Evolutionary conservation across 2,113 vertebrate species (phyloP).

Genomic region (Petaurus breviceps): DNA sequence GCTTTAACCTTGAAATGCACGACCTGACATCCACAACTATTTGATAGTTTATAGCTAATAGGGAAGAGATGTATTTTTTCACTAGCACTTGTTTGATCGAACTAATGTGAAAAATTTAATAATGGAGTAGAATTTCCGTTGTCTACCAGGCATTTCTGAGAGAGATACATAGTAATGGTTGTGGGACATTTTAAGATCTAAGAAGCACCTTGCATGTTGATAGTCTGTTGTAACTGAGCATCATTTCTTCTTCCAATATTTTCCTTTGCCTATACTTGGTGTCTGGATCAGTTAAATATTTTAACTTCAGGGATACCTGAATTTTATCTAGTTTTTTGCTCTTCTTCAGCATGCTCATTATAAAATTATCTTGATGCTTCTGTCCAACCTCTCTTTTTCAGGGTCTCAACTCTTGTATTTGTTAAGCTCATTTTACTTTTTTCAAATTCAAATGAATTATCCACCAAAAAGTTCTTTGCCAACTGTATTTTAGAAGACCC

Average conservation of each 20-base stretch:
- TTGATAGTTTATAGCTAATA: not conserved
- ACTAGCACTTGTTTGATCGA: not conserved
- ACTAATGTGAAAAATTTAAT: not conserved
- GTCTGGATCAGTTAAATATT: slow-evolving; percentile 96
- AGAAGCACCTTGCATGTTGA: slow-evolving; percentile 90
- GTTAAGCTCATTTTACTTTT: slow-evolving; percentile 93
- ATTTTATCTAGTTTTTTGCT: slow-evolving; percentile 94
- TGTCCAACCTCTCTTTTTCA: slow-evolving; percentile 94
- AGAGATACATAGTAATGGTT: slow-evolving; percentile 32
- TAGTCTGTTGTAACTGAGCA: slow-evolving; percentile 92
- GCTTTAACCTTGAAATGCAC: not conserved
- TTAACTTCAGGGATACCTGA: slow-evolving; percentile 95
- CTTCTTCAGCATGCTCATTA: slow-evolving; percentile 97
- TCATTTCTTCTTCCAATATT: slow-evolving; percentile 96
- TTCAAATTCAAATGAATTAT: slow-evolving; percentile 97
- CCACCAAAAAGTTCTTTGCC: slow-evolving; percentile 82
- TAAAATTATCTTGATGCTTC: slow-evolving; percentile 94
- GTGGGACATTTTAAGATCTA: slow-evolving; percentile 64
- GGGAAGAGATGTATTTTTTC: not conserved
- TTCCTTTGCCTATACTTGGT: slow-evolving; percentile 91
- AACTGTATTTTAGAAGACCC: not conserved
- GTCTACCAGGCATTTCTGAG: slow-evolving; percentile 50
- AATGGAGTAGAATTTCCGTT: not conserved
- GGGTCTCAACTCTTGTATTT: slow-evolving; percentile 96
- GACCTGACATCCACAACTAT: not conserved